These are phyloP conservation scores for Echeneis naucrates DNA, from an alignment of 2,797 vertebrate species.

Conservation along the genomic window DNA sequence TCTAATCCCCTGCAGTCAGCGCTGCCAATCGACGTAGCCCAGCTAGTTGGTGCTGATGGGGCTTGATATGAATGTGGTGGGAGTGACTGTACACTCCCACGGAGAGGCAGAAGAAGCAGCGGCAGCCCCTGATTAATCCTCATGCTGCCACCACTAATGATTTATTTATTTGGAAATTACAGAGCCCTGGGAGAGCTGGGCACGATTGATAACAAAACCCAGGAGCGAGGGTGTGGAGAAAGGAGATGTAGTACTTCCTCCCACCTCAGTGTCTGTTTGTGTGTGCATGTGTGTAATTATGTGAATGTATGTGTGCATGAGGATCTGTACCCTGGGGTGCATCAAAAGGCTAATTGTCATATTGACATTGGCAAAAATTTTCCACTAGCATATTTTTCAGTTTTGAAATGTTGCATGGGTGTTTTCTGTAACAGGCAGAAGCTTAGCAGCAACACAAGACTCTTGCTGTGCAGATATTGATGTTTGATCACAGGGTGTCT, in stretches of 20 bases:
- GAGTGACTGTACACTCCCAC: slow-evolving; percentile 66
- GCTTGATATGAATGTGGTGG: slow-evolving; percentile 72
- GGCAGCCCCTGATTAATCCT: slow-evolving; percentile 76
- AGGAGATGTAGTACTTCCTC: slow-evolving; percentile 31
- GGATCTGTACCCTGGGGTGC: slow-evolving; percentile 25
- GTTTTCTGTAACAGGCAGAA: slow-evolving; percentile 46
- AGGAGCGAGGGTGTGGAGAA: slow-evolving; percentile 29
- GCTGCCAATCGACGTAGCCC: slow-evolving; percentile 44
- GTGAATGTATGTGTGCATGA: slow-evolving; percentile 15
- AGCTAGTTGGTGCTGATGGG: slow-evolving; percentile 57
- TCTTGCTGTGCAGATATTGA: slow-evolving; percentile 66
- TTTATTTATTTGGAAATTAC: slow-evolving; percentile 83
- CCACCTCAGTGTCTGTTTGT: slow-evolving; percentile 32
- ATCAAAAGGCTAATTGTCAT: slow-evolving; percentile 57
- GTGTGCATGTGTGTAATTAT: slow-evolving; percentile 28
- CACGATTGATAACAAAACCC: slow-evolving; percentile 72
- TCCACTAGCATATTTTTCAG: slow-evolving; percentile 32
- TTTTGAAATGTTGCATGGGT: slow-evolving; percentile 25
- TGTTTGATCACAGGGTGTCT: slow-evolving; percentile 68
- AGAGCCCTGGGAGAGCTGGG: slow-evolving; percentile 72
- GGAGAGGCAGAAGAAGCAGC: slow-evolving; percentile 54
- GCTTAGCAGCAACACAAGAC: slow-evolving; percentile 29
- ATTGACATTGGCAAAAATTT: slow-evolving; percentile 41
- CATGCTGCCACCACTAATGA: slow-evolving; percentile 73
- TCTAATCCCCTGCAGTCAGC: slow-evolving; percentile 51